Base-by-base conservation (phyloP, 2,797 vertebrate species). In the Holocentrus rufus region DNA sequence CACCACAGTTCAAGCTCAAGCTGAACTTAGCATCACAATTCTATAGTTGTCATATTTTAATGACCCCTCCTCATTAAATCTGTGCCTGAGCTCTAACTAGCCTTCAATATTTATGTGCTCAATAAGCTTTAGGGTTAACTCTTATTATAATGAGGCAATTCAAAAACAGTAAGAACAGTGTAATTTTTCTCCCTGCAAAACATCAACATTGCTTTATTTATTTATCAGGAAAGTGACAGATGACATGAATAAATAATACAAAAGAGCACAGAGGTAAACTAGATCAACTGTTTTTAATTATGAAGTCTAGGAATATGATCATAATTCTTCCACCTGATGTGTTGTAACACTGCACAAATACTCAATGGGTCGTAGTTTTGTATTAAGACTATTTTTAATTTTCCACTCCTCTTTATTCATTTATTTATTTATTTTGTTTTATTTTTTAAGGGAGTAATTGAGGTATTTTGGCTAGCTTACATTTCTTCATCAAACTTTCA, bases 61-160 rank as follows among this genome's bases (percentile, higher is more conserved):
- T 34, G 31, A 34, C 31, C 5, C 7, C 31, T 1, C 7, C 34
- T 7, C 31, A n/a, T 31, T 31, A 42, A 71, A 49, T 77, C 25
- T 39, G 60, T 72, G 71, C 59, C 31, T 42, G 23, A 49, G 47
- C 39, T 42, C 17, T 22, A 52, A 63, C 20, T 59, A 56, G 36
- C 36, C 57, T 69, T 66, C 25, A 42, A 23, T 70, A 63, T 65
- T 59, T 69, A 44, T 58, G 30, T 31, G 47, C 22, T 66, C 39
- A 56, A 39, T 2, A 10, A 9, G 36, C 36, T 11, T 39, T 9
- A 10, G 9, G 49, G 9, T 7, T n/a, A 36, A 30, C 20, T 11
- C 50, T 50, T 30, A 64, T 39, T 10, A 39, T 39, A 1, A 9
- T 39, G 7, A 39, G 36, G 36, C 11, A 10, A 8, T 39, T 39